phyloP scores from a whole-genome alignment of 2,797 vertebrate species.

The Neoniphon sammara region DNA sequence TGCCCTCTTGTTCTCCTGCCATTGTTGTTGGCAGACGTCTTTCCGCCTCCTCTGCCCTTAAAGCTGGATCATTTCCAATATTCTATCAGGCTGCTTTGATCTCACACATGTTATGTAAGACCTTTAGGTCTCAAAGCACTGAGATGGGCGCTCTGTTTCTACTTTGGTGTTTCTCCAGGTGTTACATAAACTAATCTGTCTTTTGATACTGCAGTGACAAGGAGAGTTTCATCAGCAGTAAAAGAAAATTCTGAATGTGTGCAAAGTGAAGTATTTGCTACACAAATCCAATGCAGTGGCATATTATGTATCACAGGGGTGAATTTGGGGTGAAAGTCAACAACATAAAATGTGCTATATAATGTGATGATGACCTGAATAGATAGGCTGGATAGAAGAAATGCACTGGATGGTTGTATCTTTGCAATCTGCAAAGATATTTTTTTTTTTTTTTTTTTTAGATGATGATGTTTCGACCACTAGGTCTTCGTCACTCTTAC shows the following conservation, averaged over 20 bases:
- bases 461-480: too few species aligned
- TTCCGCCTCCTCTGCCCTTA: conserved; percentile 35
- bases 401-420: too few species aligned
- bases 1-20: conserved; percentile 7
- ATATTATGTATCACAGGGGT: neutral
- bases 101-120: conserved; percentile 14
- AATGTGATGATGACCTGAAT: too few species aligned
- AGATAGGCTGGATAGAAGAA: neutral
- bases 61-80: conserved; percentile 34
- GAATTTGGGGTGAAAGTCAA: too few species aligned
- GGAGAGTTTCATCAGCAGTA: neutral
- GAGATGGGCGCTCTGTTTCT: neutral
- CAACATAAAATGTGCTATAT: too few species aligned
- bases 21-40: conserved; percentile 1
- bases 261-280: neutral
- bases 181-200: neutral
- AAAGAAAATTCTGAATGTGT: neutral
- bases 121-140: neutral
- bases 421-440: too few species aligned
- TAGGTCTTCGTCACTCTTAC: too few species aligned
- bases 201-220: neutral
- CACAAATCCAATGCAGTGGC: neutral
- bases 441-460: too few species aligned
- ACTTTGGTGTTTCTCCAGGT: neutral
- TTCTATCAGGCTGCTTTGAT: conserved; percentile 18